A percentile compares a stretch with the other conserved stretches of the same genome.
Conservation (phyloP, 2,113 vertebrate species). For the Upupa epops region DNA sequence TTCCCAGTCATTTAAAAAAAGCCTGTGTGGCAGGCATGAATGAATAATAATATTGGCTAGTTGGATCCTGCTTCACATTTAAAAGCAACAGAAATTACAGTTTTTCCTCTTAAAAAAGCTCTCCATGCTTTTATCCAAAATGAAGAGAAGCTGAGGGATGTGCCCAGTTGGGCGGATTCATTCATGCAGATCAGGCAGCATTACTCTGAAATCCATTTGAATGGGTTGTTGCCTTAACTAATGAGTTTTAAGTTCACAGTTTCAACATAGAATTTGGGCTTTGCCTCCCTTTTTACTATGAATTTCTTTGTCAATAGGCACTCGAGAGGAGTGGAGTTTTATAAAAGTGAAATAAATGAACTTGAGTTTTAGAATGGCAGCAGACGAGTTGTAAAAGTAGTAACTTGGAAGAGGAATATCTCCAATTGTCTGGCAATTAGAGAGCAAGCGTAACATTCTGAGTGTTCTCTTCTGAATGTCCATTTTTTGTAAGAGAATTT, state of each 20-base stretch:
- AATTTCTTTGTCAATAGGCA: not conserved
- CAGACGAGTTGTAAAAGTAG: not conserved
- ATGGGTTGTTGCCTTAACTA: not conserved
- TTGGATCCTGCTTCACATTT: not conserved
- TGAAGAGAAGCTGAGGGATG: not conserved
- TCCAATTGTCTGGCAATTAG: not conserved
- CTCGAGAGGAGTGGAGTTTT: not conserved
- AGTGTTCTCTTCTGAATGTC: not conserved
- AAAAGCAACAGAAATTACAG: not conserved
- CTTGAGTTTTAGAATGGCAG: not conserved
- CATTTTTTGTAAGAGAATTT: not conserved
- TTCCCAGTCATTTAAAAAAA: not conserved
- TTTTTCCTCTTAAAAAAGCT: not conserved
- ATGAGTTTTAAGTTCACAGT: not conserved
- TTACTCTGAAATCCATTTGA: not conserved
- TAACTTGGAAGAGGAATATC: not conserved
- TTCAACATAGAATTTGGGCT: not conserved
- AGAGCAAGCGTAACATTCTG: not conserved
- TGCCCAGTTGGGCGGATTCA: not conserved
- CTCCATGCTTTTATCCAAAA: not conserved
- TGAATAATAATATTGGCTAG: not conserved
- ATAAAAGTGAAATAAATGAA: not conserved
- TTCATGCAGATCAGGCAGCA: not conserved
- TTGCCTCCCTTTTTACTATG: not conserved
- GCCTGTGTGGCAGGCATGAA: rapidly evolving